Evolutionary conservation across 2,113 vertebrate species (phyloP), one percentile per base, ranked within the genome.

Genomic region (Trematocara zebra): DNA sequence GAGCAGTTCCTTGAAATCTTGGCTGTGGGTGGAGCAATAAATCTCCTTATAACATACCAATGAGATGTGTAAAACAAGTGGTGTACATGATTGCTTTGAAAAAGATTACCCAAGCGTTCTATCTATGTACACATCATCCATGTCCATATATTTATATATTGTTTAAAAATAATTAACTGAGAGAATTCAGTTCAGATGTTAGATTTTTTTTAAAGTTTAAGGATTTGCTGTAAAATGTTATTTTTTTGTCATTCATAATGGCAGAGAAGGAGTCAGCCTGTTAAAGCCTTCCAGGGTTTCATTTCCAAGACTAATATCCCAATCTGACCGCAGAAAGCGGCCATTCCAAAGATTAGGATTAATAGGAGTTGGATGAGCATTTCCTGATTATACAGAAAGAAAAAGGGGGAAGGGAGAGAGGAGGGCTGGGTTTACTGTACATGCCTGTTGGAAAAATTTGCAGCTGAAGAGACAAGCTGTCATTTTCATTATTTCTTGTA

Each of bases 341-440:
- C 84, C 83, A 82, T 89, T 89, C 91, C 82, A 93, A 91, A 92
- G 93, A 95, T 95, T 92, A 94, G 91, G 91, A 95, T 95, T 94
- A 94, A 92, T 78, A 87, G 56, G 64, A 86, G 86, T 81, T 88
- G 80, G 85, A 90, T 44, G 74, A 86, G 88, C 86, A 78, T 93
- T 94, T 88, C 20, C 88, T 87, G 88, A 94, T 92, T 89, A 88
- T 86, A 81, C 84, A 87, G 82, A 91, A 87, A 90, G 78, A 82
- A 82, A 78, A 74, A 17, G 79, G 79, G 90, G 83, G 82, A 67
- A 18, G 82, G 74, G 82, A 74, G 11, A 52, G 76, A 44, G 20
- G 42, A 40, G 69, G 52, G 20, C 11, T 56, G 64, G 57, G 67
- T 79, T 91, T 84, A 84, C 81, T 72, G 4, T 59, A 85, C 31